Evolutionary conservation across 1,140 invertebrate genomes (phyloP), one percentile per base, ranked within the genome.

Genomic region (Metaphire vulgaris): DNA sequence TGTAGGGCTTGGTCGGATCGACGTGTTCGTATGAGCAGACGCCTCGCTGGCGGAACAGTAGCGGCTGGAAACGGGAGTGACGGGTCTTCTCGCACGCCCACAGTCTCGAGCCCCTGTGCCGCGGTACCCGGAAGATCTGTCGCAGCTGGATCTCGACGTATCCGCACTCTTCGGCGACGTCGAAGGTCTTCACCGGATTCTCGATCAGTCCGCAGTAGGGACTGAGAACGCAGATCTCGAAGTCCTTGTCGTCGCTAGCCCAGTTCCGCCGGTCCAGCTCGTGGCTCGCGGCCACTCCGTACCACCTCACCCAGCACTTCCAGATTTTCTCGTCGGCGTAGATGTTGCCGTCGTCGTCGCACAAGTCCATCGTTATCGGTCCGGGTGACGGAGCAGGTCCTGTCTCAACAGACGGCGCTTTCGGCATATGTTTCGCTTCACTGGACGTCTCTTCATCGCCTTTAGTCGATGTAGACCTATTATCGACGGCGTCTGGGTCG

Each of bases 231-330:
- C 75, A 76, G 69, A 76, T 64, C 69, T 76, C 75, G 33, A 71
- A 76, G 32, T 76, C 68, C 34, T 72, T 70, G 33, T 76, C 75
- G 34, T 76, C 75, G 30, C 75, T 76, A 14, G 75, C 75, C 68
- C 69, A 76, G 75, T 76, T 76, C 26, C 75, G n/a, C 26, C 75
- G 68, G 33, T 76, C 75, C 29, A 76, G 75, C 30, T 76, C 32
- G 33, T 76, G 75, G 1, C 15, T 29, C 30, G 33, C 33, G 6
- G 75, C n/a, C 16, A 76, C 69, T 1, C 75, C 75, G 31, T 76
- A 76, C 75, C 75, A 76, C 16, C n/a, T 12, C 67, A 76, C 68
- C 75, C 75, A 76, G 15, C 56, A 30, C 1, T 21, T 33, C 75
- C 75, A 76, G 34, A 76, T 72, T n/a, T 70, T 72, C 41, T 76